phyloP scores from a whole-genome alignment of 2,797 vertebrate species.

The Gymnocypris eckloni region DNA sequence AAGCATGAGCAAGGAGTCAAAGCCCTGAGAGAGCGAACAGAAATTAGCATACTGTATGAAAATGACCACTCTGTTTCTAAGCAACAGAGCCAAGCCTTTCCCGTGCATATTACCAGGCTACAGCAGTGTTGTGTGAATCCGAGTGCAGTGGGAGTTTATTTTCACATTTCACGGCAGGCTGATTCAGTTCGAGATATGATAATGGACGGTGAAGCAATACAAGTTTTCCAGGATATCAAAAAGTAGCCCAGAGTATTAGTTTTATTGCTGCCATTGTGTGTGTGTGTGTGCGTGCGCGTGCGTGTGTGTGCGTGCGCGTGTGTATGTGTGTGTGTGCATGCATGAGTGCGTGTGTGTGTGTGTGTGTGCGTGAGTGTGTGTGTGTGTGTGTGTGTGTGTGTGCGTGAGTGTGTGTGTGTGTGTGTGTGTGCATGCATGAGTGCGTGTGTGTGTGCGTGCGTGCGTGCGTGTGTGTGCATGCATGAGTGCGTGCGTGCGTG shows the following conservation, averaged over 20 bases:
- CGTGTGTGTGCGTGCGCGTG: too few relatives aligned
- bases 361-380: too few relatives aligned
- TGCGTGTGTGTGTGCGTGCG: too few relatives aligned
- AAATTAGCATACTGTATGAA: conserved; percentile 67
- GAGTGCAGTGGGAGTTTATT: conserved; percentile 18
- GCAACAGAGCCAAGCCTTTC: conserved; percentile 62
- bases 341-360: too few relatives aligned
- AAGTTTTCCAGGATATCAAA: background rate
- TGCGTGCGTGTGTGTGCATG: too few relatives aligned
- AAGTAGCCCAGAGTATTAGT: background rate
- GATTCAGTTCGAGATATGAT: background rate
- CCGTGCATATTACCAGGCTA: conserved; percentile 42
- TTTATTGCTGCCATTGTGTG: background rate
- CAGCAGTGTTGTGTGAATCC: conserved; percentile 46
- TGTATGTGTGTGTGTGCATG: too few relatives aligned
- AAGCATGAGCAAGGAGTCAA: conserved; percentile 60
- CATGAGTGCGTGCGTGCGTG: too few relatives aligned
- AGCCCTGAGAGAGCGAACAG: conserved; percentile 48
- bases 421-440: too few relatives aligned
- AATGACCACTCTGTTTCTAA: conserved; percentile 63
- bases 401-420: too few relatives aligned
- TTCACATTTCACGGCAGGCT: background rate
- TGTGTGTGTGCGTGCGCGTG: too few relatives aligned
- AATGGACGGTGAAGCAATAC: background rate
- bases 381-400: too few relatives aligned